A percentile compares a stretch with the other conserved stretches of the same genome.
Evolutionary conservation across 2,888 invertebrate species (phyloP).

Genomic region (Hirtodrosophila trivittata): DNA sequence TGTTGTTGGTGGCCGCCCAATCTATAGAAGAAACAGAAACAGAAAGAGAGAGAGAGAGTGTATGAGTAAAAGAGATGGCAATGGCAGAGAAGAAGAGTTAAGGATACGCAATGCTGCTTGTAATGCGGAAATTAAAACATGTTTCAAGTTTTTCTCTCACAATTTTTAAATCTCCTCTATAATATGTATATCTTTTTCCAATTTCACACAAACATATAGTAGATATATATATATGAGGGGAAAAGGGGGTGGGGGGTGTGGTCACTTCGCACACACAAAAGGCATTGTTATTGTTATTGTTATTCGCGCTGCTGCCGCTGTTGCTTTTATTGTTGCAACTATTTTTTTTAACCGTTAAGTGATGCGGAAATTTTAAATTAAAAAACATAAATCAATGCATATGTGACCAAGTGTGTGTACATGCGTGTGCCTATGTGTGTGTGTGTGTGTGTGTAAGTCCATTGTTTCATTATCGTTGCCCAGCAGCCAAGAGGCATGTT

Average conservation of each 20-base stretch:
- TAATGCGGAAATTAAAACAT: slow-evolving; percentile 80
- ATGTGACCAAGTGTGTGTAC: slow-evolving; percentile 52
- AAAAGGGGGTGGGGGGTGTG: neutral
- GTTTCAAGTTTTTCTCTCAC: slow-evolving; percentile 54
- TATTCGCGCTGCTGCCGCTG: slow-evolving; percentile 33
- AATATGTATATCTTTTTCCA: slow-evolving; percentile 8
- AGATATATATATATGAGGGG: slow-evolving; percentile 15
- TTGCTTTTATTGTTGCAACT: slow-evolving; percentile 53
- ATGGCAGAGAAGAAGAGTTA: neutral
- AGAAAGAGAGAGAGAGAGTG: slow-evolving; percentile 2
- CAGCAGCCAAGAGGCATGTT: slow-evolving; percentile 5
- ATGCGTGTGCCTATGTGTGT: slow-evolving; percentile 34
- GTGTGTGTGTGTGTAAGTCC: slow-evolving; percentile 28
- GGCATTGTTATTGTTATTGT: slow-evolving; percentile 43
- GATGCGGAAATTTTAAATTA: slow-evolving; percentile 84
- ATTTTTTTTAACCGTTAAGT: slow-evolving; percentile 79
- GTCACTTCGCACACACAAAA: slow-evolving; percentile 39
- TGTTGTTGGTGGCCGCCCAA: slow-evolving; percentile 84
- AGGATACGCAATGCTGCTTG: slow-evolving; percentile 39
- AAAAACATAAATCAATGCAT: slow-evolving; percentile 84
- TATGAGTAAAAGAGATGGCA: neutral
- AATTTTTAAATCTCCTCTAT: slow-evolving; percentile 37
- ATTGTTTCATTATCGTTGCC: slow-evolving; percentile 39
- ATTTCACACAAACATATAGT: slow-evolving; percentile 11
- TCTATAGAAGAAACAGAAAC: slow-evolving; percentile 66